Evolutionary conservation across 2,888 invertebrate species (phyloP).

Genomic region (Heteropelma amictum): DNA sequence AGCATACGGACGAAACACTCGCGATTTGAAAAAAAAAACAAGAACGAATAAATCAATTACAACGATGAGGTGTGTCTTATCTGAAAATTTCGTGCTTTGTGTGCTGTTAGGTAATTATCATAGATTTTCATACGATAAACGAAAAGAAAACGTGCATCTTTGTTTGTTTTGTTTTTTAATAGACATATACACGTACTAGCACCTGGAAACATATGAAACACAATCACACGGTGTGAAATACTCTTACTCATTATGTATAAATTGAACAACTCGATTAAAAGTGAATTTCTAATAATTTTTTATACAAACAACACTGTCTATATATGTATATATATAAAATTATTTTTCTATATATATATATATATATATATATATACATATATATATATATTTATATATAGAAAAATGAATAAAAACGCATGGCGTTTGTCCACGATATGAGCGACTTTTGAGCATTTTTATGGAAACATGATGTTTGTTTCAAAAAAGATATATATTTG

Average conservation of each 20-base stretch:
- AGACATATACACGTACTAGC: conserved; percentile 40
- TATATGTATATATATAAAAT: conserved; percentile 17
- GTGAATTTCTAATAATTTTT: conserved; percentile 18
- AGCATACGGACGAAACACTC: neutral
- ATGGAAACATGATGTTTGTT: neutral
- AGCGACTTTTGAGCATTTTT: conserved; percentile 18
- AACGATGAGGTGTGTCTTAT: conserved; percentile 16
- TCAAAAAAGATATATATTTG: conserved; percentile 12
- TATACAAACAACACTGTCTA: neutral
- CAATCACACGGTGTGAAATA: conserved; percentile 23
- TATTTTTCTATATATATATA: conserved; percentile 8
- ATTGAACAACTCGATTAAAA: conserved; percentile 15
- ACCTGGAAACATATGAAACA: conserved; percentile 13
- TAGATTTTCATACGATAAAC: conserved; percentile 18
- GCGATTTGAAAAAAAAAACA: no score
- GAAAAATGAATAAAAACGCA: conserved; percentile 10
- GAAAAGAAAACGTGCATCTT: no score
- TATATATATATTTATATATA: conserved; percentile 12
- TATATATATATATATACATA: conserved; percentile 9
- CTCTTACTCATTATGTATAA: conserved; percentile 24
- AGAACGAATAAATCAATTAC: neutral
- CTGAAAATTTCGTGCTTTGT: conserved; percentile 10
- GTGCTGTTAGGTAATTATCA: conserved; percentile 33
- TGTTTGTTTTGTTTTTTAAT: conserved; percentile 35
- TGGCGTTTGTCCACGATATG: conserved; percentile 25